A percentile compares a stretch with the other conserved stretches of the same genome.
phyloP scores from a whole-genome alignment of 2,797 vertebrate species.

The Dendrocincla tyrannina region DNA sequence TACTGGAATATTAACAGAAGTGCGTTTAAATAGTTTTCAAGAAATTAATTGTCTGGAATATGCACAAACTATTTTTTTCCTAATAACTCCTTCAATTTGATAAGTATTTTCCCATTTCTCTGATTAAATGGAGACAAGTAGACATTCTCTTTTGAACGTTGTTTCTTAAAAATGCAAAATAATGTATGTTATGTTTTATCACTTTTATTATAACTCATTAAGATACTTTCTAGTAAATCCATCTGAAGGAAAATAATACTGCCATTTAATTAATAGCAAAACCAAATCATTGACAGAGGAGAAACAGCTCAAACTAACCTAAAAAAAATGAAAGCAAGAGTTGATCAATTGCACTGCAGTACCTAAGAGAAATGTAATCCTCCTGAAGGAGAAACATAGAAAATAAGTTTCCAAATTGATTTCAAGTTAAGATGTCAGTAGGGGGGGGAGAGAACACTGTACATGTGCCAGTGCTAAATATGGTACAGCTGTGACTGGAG shows the following conservation, averaged over 20 bases:
- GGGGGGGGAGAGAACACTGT: background rate
- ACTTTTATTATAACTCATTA: background rate
- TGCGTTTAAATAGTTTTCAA: background rate
- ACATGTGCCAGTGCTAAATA: background rate
- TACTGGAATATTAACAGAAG: background rate
- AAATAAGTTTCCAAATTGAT: background rate
- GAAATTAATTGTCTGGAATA: background rate
- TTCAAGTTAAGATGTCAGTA: background rate
- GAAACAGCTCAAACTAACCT: background rate
- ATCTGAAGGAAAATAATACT: background rate
- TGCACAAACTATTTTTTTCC: background rate
- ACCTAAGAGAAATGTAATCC: background rate
- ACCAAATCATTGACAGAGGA: background rate
- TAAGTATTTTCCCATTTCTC: background rate
- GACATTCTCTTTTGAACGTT: background rate
- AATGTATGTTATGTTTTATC: background rate
- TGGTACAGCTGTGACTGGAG: background rate
- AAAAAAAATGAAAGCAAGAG: background rate
- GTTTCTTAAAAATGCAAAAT: background rate
- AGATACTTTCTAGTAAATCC: background rate
- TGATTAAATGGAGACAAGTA: background rate
- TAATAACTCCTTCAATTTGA: background rate
- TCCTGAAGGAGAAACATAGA: background rate
- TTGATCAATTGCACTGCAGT: background rate
- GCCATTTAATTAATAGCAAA: background rate